These are phyloP conservation scores for Sesia apiformis DNA, from an alignment of 2,888 invertebrate genomes.

Conservation along the genomic window DNA sequence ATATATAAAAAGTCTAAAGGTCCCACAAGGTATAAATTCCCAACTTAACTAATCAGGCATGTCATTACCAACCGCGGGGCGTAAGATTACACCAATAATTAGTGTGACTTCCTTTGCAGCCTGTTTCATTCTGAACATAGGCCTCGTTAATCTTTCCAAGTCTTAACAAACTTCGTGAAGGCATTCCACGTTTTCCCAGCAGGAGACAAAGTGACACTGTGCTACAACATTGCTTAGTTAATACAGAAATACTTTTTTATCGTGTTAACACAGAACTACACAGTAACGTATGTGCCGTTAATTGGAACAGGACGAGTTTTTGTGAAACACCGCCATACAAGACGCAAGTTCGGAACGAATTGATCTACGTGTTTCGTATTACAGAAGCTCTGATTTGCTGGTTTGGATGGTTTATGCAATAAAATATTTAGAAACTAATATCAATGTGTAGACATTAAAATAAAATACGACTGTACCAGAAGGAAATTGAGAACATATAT, in stretches of 20 bases:
- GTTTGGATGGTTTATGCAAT: conserved; percentile 22
- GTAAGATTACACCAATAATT: conserved; percentile 30
- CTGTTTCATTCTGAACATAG: conserved; percentile 31
- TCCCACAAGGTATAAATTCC: too few species aligned
- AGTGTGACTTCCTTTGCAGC: conserved; percentile 31
- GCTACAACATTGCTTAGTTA: not conserved
- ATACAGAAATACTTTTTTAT: conserved; percentile 10
- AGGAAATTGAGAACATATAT: not conserved
- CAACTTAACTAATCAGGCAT: conserved; percentile 15
- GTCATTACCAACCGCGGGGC: conserved; percentile 30
- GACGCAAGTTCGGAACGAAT: conserved; percentile 55
- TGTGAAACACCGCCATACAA: conserved; percentile 38
- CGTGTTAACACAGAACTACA: conserved; percentile 20
- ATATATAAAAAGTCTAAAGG: too few species aligned
- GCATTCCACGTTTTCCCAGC: conserved; percentile 22
- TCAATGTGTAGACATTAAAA: not conserved
- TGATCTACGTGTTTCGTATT: conserved; percentile 58
- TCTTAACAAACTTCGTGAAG: conserved; percentile 27
- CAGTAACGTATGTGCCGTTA: conserved; percentile 21
- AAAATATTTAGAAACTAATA: not conserved
- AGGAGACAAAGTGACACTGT: conserved; percentile 6
- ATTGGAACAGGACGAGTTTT: conserved; percentile 37
- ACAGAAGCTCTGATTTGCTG: conserved; percentile 44
- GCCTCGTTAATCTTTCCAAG: conserved; percentile 40
- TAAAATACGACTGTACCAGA: not conserved